Evolutionary conservation across 2,113 vertebrate species (phyloP), one percentile per base, ranked within the genome.

Genomic region (Macrotis lagotis): DNA sequence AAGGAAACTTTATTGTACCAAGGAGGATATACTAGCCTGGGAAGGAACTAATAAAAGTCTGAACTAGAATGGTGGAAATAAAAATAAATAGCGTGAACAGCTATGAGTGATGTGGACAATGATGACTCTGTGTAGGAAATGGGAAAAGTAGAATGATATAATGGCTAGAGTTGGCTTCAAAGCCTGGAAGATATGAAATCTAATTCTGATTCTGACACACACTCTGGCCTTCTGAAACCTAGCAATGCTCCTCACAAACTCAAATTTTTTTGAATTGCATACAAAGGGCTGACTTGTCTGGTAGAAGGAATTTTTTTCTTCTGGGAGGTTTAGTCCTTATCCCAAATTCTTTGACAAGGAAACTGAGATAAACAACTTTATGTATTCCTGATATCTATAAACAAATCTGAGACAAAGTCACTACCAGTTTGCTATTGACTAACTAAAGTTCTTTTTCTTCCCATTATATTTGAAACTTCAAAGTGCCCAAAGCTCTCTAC

Each of bases 391-490:
- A 91, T 25, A 91, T 92, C 90, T 47, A 90, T 89, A 89, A 91
- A 91, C 6, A 24, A 50, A 22, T 94, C 55, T 92, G 66, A 89
- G 93, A 95, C 47, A 52, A 92, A 96, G 89, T 66, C 88, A 83
- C 90, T 91, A 93, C 88, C 83, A 48, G 94, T 52, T 89, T 92
- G 90, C 50, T 31, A 93, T 94, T 91, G 93, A 96, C 51, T 92
- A 25, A 53, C 83, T 52, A 31, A 96, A 49, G 49, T 55, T 91
- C n/a, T 93, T 91, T 96, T 48, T 95, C 92, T 96, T 95, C 91
- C 83, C 93, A 96, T 94, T 52, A 47, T 50, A 48, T 90, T 94
- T 93, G 95, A 91, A 95, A 94, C 59, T 90, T 96, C 89, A 91
- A 59, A 93, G 91, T 25, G 24, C 24, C 90, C 22, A 50, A 53